Percentiles rank a stretch among this genome's conserved stretches.
Conservation (phyloP, 2,113 vertebrate genomes). For the Eulemur rufifrons region DNA sequence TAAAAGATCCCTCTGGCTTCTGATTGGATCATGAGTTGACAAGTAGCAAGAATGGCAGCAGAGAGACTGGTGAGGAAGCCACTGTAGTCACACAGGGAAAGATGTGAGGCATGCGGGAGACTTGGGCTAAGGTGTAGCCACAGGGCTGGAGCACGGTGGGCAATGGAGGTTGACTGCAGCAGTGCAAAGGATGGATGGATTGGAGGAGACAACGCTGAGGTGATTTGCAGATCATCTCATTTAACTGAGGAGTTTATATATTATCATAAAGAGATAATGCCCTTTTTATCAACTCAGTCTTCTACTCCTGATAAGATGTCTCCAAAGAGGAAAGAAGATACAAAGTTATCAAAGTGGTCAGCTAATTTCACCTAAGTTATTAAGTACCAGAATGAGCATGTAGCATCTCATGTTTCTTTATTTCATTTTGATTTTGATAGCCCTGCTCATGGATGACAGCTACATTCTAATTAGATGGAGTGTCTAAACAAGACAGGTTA, state of each 20-base stretch:
- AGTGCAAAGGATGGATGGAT: background rate
- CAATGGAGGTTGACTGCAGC: fast-evolving
- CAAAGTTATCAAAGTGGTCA: background rate
- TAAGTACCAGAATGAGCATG: background rate
- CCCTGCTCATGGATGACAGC: background rate
- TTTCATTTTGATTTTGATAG: constrained; percentile 17
- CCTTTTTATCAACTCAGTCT: background rate
- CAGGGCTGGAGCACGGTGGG: background rate
- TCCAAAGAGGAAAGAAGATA: background rate
- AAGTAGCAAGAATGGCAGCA: background rate
- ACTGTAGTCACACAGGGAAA: background rate
- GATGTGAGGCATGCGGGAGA: background rate
- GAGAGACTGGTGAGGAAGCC: background rate
- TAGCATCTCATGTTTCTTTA: background rate
- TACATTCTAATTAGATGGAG: background rate
- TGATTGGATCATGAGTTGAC: background rate
- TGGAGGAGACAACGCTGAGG: background rate
- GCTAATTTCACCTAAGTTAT: background rate
- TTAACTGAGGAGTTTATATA: background rate
- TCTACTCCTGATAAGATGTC: background rate
- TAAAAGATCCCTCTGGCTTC: background rate
- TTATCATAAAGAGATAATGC: background rate
- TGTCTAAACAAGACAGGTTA: background rate
- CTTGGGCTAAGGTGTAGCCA: background rate
- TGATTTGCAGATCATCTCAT: background rate